Conservation (phyloP, 1,140 invertebrate genomes). For the Zaprionus lachaisei region DNA sequence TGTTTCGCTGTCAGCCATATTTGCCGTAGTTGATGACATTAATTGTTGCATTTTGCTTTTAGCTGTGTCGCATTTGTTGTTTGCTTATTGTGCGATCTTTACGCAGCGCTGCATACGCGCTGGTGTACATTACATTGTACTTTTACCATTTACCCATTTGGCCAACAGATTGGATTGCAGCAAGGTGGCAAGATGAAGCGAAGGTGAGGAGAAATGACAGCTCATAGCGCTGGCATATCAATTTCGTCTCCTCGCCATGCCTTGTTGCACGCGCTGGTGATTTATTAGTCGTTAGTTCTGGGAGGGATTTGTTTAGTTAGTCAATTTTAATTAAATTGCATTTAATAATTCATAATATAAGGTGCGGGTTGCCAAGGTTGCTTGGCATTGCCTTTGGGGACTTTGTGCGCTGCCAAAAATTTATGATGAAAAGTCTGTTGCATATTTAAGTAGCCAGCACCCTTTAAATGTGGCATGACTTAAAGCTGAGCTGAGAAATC, state of each 20-base stretch:
- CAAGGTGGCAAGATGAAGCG: neutral
- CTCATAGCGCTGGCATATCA: constrained; percentile 45
- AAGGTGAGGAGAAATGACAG: neutral
- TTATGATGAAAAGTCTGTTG: constrained; percentile 58
- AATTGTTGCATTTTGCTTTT: constrained; percentile 71
- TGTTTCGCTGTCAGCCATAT: constrained; percentile 63
- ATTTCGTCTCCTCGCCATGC: constrained; percentile 31
- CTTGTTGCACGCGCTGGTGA: constrained; percentile 46
- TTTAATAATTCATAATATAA: constrained; percentile 70
- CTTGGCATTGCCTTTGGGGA: neutral
- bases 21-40: constrained; percentile 69
- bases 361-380: neutral
- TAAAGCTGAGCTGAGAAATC: neutral
- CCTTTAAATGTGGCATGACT: neutral
- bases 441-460: constrained; percentile 55
- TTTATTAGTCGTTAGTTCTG: constrained; percentile 56
- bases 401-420: constrained; percentile 61
- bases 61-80: constrained; percentile 33
- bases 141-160: constrained; percentile 17
- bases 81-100: constrained; percentile 40
- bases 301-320: constrained; percentile 44
- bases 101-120: constrained; percentile 17
- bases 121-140: constrained; percentile 28
- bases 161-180: constrained; percentile 37
- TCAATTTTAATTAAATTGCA: constrained; percentile 77